Evolutionary conservation across 2,797 vertebrate species (phyloP), one percentile per base, ranked within the genome.

Genomic region (Vespertilio murinus): DNA sequence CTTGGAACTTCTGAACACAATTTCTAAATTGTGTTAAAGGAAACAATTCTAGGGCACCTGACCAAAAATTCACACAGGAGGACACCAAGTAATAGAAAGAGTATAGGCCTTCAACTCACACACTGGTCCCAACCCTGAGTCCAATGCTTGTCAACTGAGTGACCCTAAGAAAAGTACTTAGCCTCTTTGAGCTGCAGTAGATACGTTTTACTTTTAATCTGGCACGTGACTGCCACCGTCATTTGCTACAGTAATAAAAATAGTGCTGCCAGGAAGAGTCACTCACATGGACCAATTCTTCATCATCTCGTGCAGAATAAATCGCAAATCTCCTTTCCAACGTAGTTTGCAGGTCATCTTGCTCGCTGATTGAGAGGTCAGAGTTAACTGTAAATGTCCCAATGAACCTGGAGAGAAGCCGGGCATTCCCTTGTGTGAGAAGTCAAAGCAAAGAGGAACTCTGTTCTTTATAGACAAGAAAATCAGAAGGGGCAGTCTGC

Each of bases 221-320:
- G 40, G n/a, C 40, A 20, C 25, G 0, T 0, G 35, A 38, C 16
- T 35, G 23, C 52, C 23, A 49, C 3, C 2, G 9, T 9, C 38
- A 7, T 20, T 18, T 74, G 54, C 75, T 61, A 35, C 16, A 30
- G 47, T 4, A 9, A 74, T 3, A 23, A 38, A 35, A 33, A 35
- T 1, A 83, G 25, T 0, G 64, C 49, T 9, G 17, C 23, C 23
- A 4, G 12, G n/a, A 35, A 61, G 52, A 71, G 33, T 6, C 67
- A 98, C 99, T 97, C 96, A 99, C 99, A 16, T 99, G 98, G 84
- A 99, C 99, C 98, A 99, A 98, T 95, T 99, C 99, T 93, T 99
- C 98, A n/a, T 98, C 98, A 96, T 98, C 97, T 86, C 96, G 98
- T 1, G 98, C 99, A 12, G 99, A 98, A 4, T 99, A 98, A 96